phyloP scores from a whole-genome alignment of 2,888 invertebrate genomes.

The Phyto melanocephala region DNA sequence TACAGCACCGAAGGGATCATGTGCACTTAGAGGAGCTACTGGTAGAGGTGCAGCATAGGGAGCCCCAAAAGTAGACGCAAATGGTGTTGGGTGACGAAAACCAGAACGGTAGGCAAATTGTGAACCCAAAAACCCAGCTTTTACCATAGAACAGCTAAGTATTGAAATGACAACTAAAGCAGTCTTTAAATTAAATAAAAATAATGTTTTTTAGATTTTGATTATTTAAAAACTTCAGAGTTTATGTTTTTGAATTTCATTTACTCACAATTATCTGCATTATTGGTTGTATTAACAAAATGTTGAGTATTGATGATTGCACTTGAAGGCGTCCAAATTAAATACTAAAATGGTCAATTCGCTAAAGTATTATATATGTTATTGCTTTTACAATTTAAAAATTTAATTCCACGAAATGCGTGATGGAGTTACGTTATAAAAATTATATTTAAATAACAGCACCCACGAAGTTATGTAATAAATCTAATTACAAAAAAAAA shows the following conservation, averaged over 20 bases:
- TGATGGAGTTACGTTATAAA: conserved; percentile 15
- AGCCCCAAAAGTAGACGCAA: neutral
- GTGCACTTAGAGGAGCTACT: neutral
- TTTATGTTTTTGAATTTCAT: too few relatives aligned
- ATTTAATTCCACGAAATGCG: conserved; percentile 57
- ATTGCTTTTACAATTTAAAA: conserved; percentile 13
- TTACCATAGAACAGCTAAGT: neutral
- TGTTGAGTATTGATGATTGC: neutral
- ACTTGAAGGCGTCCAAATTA: conserved; percentile 23
- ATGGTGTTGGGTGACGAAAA: neutral
- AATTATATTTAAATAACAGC: too few relatives aligned
- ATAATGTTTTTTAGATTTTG: neutral
- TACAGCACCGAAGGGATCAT: conserved; percentile 9
- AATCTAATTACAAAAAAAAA: neutral
- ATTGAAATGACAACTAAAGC: neutral
- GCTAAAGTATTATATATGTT: conserved; percentile 43
- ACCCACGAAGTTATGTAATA: conserved; percentile 27
- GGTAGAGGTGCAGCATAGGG: conserved; percentile 22
- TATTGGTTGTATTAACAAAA: neutral
- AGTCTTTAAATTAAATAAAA: neutral
- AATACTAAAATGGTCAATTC: conserved; percentile 29
- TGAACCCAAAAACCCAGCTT: conserved; percentile 19
- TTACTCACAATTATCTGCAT: conserved; percentile 47
- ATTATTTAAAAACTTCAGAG: too few relatives aligned
- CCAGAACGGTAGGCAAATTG: conserved; percentile 24